Percentiles rank a stretch among this genome's conserved stretches.
These are phyloP conservation scores for Adrianichthys oophorus DNA, from an alignment of 2,797 vertebrate species.

Conservation along the genomic window DNA sequence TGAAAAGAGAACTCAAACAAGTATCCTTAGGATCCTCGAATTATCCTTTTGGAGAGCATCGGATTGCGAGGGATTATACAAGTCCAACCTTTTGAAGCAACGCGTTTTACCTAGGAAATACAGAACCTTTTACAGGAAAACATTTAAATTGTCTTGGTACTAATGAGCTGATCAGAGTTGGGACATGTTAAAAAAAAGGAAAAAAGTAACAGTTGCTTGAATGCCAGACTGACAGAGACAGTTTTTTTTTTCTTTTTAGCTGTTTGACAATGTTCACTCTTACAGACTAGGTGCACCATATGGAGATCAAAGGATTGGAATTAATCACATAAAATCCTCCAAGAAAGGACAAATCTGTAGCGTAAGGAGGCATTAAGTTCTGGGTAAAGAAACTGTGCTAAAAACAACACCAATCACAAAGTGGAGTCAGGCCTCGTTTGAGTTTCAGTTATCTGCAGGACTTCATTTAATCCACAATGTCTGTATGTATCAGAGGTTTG, in stretches of 20 bases:
- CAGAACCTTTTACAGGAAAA: background rate
- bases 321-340: constrained; percentile 61
- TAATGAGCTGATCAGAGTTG: background rate
- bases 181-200: constrained; percentile 1
- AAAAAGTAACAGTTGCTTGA: too few species aligned
- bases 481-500: background rate
- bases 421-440: constrained; percentile 6
- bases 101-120: constrained; percentile 4
- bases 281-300: constrained; percentile 54
- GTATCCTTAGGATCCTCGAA: constrained; percentile 19
- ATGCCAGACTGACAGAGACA: background rate
- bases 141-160: constrained; percentile 6
- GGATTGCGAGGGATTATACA: constrained; percentile 20
- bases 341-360: constrained; percentile 34
- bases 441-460: background rate
- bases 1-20: constrained; percentile 7
- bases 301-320: constrained; percentile 64
- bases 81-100: constrained; percentile 6
- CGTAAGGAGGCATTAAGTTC: constrained; percentile 23
- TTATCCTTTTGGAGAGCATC: constrained; percentile 16
- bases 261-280: constrained; percentile 39
- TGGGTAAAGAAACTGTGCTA: constrained; percentile 6
- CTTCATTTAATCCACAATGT: background rate
- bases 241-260: constrained; percentile 22
- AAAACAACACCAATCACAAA: background rate